Base-by-base conservation (phyloP, 2,797 vertebrate species). In the Enteromius anoplus region DNA sequence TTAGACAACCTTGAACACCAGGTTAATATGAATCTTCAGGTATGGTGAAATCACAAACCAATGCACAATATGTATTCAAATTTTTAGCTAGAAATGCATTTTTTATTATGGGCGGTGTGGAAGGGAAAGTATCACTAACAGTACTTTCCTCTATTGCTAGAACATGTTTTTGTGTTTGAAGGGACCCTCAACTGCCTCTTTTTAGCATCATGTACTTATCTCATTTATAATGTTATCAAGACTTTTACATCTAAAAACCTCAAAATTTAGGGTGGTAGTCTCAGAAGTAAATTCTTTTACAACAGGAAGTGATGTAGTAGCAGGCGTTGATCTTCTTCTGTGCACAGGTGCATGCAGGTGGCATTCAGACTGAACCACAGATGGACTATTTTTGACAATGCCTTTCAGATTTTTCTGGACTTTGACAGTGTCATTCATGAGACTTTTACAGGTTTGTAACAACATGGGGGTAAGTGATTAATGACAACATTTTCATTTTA, bases 1-100 rank as follows among this genome's bases (percentile, higher is more conserved):
- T 75, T 3, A 26, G 34, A n/a, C 21, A 58, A 75, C 19, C 21
- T 55, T 53, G 5, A 51, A 53, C 11, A 34, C 1, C 29, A 53
- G 5, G 21, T 75, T 75, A 75, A 75, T 75, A 12, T 15, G 72
- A 75, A 40, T 40, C 49, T 75, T 75, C 2, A 75, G 17, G 51
- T 23, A 40, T 1, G 21, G 2, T 9, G 14, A n/a, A 15, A 4
- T 40, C 11, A 37, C 29, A 75, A 21, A 10, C 21, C 4, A 6
- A 12, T 55, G 9, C 32, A 55, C 32, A 8, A 5, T 37, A 34
- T 73, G 29, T 29, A 9, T 37, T 66, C 4, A 10, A 0, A 21
- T 21, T 21, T 19, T 66, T 3, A 32, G 12, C 14, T 64, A 37
- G 8, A 37, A 37, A 65, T 65, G 15, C 17, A 21, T 37, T 66